phyloP scores from a whole-genome alignment of 2,797 vertebrate species.

The Eurystomus glaucurus region DNA sequence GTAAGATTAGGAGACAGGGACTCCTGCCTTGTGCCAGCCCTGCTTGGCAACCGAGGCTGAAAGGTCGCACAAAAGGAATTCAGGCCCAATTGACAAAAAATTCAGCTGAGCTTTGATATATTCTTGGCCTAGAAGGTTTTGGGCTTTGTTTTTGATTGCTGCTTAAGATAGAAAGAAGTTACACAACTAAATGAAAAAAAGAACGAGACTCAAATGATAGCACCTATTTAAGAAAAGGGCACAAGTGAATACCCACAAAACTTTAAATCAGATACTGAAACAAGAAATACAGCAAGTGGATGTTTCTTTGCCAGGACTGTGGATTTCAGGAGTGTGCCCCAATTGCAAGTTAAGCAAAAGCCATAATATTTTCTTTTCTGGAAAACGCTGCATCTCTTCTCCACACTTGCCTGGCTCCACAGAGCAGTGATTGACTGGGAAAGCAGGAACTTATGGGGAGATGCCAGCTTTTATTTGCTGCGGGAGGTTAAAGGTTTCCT shows the following conservation, averaged over 20 bases:
- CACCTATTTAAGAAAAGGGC: not conserved
- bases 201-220: not conserved
- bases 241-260: not conserved
- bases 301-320: not conserved
- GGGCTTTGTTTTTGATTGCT: not conserved
- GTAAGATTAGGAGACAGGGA: not conserved
- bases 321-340: not conserved
- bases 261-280: not conserved
- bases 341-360: conserved; percentile 41
- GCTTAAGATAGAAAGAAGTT: not conserved
- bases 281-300: not conserved
- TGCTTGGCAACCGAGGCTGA: not conserved
- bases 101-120: not conserved
- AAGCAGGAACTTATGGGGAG: conserved; percentile 57
- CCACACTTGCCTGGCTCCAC: conserved; percentile 49
- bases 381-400: conserved; percentile 55
- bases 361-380: conserved; percentile 69
- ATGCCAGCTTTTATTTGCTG: conserved; percentile 73
- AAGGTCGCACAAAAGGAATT: not conserved
- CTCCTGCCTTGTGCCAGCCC: not conserved
- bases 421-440: conserved; percentile 66
- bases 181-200: not conserved
- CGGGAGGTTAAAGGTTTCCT: conserved; percentile 77
- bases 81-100: not conserved
- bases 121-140: not conserved